Evolutionary conservation across 2,797 vertebrate genomes (phyloP).

Genomic region (Aeoliscus strigatus): DNA sequence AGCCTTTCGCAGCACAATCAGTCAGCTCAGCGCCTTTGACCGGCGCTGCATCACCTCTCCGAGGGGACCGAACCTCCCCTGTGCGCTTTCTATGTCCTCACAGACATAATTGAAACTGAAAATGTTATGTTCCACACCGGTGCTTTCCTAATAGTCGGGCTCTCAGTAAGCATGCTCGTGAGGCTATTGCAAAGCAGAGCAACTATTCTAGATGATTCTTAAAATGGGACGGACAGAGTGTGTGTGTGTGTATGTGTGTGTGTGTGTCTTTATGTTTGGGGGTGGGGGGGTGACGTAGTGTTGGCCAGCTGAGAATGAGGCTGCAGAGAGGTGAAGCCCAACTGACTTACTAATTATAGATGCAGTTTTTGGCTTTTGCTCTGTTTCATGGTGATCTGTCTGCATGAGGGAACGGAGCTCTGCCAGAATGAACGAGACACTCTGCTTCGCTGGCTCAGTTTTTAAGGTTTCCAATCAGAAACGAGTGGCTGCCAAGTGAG

Average conservation of each 20-base stretch:
- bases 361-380: constrained; percentile 41
- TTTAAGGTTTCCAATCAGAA: constrained; percentile 42
- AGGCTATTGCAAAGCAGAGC: constrained; percentile 64
- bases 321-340: constrained; percentile 35
- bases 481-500: constrained; percentile 39
- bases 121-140: constrained; percentile 78
- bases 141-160: constrained; percentile 70
- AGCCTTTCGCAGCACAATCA: constrained; percentile 23
- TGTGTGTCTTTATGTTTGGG: constrained; percentile 11
- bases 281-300: constrained; percentile 9
- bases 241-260: constrained; percentile 1
- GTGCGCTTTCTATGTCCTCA: constrained; percentile 72
- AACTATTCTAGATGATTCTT: constrained; percentile 36
- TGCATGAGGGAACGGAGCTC: constrained; percentile 40
- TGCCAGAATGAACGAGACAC: constrained; percentile 51
- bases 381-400: constrained; percentile 38
- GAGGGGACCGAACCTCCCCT: constrained; percentile 52
- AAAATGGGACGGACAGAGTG: constrained; percentile 16
- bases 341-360: constrained; percentile 55
- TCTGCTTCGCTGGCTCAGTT: constrained; percentile 42
- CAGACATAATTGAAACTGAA: constrained; percentile 81
- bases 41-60: constrained; percentile 37
- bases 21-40: constrained; percentile 34
- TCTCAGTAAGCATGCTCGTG: constrained; percentile 61
- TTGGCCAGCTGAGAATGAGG: constrained; percentile 24